Evolutionary conservation across 2,113 vertebrate species (phyloP).

Genomic region (Donacobius atricapilla): DNA sequence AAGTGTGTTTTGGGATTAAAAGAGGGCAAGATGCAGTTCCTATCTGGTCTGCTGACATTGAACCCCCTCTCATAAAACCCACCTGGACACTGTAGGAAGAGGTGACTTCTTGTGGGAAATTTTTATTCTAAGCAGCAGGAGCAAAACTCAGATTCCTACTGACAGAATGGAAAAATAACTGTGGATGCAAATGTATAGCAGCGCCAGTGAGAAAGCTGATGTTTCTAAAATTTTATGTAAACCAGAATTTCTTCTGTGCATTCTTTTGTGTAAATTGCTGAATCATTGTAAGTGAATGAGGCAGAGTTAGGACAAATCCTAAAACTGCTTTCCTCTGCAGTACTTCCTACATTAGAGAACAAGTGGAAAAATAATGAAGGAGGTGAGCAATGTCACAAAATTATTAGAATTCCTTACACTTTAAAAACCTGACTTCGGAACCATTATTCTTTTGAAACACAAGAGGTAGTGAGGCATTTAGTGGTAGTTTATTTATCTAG

Average conservation of each 20-base stretch:
- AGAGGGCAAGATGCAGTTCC: background rate
- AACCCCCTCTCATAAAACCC: background rate
- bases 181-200: background rate
- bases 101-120: background rate
- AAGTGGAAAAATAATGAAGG: background rate
- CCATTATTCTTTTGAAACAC: background rate
- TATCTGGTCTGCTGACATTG: background rate
- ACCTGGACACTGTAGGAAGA: background rate
- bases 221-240: background rate
- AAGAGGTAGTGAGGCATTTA: background rate
- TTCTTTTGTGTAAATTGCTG: background rate
- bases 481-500: background rate
- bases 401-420: background rate
- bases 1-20: background rate
- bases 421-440: background rate
- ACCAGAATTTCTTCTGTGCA: background rate
- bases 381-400: background rate
- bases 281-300: background rate
- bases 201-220: background rate
- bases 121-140: background rate
- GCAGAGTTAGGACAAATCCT: background rate
- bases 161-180: background rate
- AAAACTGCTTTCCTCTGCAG: conserved; percentile 12
- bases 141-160: background rate
- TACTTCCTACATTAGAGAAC: background rate